phyloP scores from a whole-genome alignment of 2,113 vertebrate genomes.

The Collichthys lucidus region DNA sequence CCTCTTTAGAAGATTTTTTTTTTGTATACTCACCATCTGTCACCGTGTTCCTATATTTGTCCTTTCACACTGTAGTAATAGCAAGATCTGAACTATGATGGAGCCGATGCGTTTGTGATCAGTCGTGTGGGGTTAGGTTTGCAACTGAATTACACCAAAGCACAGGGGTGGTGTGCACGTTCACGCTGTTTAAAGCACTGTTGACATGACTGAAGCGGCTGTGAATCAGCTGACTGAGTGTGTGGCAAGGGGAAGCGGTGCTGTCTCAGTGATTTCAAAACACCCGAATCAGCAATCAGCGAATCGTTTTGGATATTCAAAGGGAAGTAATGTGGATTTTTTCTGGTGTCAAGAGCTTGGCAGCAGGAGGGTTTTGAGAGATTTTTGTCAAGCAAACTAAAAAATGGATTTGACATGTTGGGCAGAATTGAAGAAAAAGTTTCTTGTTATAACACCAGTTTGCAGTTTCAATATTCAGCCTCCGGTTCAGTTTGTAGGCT shows the following conservation, averaged over 20 bases:
- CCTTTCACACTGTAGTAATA: not conserved
- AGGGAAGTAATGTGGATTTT: conserved; percentile 34
- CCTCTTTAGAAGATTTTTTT: conserved; percentile 22
- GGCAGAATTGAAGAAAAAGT: not conserved
- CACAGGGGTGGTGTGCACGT: conserved; percentile 12
- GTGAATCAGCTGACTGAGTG: conserved; percentile 71
- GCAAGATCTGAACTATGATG: conserved; percentile 9
- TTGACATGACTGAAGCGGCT: conserved; percentile 44
- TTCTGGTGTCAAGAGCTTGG: conserved; percentile 14
- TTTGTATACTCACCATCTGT: conserved; percentile 31
- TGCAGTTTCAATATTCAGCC: conserved; percentile 19
- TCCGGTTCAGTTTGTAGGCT: conserved; percentile 15
- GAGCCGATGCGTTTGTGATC: not conserved
- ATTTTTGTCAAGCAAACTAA: conserved; percentile 22
- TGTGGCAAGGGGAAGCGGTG: conserved; percentile 55
- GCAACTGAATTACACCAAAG: not conserved
- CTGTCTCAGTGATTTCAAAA: conserved; percentile 73
- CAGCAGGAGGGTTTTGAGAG: not conserved
- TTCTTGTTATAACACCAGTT: not conserved
- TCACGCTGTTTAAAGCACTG: conserved; percentile 26
- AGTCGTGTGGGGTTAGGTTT: not conserved
- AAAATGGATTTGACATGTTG: not conserved
- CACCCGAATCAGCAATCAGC: conserved; percentile 73
- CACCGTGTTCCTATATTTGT: conserved; percentile 8
- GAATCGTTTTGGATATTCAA: conserved; percentile 17